These are phyloP conservation scores for Coboldia fuscipes DNA, from an alignment of 1,140 invertebrate species.

Conservation along the genomic window DNA sequence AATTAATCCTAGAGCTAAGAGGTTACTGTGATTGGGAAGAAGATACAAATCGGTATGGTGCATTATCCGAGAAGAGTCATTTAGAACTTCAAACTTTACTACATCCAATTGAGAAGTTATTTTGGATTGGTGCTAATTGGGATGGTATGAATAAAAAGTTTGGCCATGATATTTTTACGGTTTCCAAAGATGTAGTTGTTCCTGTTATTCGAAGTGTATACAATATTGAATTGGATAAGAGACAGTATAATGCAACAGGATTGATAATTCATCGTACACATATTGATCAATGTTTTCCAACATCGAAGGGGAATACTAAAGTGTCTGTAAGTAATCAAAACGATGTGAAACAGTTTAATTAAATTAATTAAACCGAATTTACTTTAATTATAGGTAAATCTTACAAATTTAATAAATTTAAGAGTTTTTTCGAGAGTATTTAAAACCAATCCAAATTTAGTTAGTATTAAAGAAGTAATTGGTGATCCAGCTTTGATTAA, in stretches of 20 bases:
- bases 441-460: no score
- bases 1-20: constrained; percentile 43
- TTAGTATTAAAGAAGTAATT: no score
- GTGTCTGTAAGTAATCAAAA: no score
- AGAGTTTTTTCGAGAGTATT: no score
- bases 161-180: not conserved
- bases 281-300: constrained; percentile 1
- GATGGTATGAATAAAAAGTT: not conserved
- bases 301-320: no score
- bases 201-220: not conserved
- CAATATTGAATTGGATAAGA: not conserved
- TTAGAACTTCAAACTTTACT: not conserved
- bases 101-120: not conserved
- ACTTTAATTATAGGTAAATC: no score
- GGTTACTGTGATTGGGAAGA: constrained; percentile 15
- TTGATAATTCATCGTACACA: constrained; percentile 1
- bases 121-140: not conserved
- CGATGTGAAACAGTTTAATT: no score
- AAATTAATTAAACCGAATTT: no score
- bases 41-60: not conserved
- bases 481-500: no score
- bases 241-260: not conserved
- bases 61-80: not conserved
- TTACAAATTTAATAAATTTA: no score
- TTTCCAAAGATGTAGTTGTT: not conserved